Evolutionary conservation across 2,797 vertebrate genomes (phyloP).

Genomic region (Meda fulgida): DNA sequence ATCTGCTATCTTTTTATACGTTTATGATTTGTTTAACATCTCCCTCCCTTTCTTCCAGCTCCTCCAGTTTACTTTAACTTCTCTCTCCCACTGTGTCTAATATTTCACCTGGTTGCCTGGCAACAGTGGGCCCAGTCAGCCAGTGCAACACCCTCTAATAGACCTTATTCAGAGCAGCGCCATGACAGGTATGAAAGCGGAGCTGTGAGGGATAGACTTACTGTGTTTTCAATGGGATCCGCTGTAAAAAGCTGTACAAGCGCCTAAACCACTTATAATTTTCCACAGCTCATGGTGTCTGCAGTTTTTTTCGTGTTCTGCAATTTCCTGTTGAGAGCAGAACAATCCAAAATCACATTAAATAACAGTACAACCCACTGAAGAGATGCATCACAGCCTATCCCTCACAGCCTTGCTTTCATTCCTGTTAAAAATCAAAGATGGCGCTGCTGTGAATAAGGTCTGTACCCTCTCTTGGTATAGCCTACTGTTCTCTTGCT

Average conservation of each 20-base stretch:
- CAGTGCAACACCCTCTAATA: conserved; percentile 14
- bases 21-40: not conserved
- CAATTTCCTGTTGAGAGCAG: not conserved
- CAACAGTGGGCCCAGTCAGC: conserved; percentile 61
- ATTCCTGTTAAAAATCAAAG: not conserved
- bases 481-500: conserved; percentile 29
- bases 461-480: conserved; percentile 36
- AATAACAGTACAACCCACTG: not conserved
- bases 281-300: not conserved
- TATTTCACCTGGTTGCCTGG: conserved; percentile 64
- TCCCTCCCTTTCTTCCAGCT: not conserved
- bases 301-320: not conserved
- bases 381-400: no score
- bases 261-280: not conserved
- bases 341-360: not conserved
- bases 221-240: not conserved
- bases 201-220: not conserved
- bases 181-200: not conserved
- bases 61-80: not conserved
- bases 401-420: not conserved
- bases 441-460: no score
- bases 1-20: not conserved
- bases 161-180: not conserved
- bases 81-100: conserved; percentile 8
- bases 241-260: not conserved